Evolutionary conservation across 2,797 vertebrate genomes (phyloP).

Genomic region (Crocodylus rhombifer): DNA sequence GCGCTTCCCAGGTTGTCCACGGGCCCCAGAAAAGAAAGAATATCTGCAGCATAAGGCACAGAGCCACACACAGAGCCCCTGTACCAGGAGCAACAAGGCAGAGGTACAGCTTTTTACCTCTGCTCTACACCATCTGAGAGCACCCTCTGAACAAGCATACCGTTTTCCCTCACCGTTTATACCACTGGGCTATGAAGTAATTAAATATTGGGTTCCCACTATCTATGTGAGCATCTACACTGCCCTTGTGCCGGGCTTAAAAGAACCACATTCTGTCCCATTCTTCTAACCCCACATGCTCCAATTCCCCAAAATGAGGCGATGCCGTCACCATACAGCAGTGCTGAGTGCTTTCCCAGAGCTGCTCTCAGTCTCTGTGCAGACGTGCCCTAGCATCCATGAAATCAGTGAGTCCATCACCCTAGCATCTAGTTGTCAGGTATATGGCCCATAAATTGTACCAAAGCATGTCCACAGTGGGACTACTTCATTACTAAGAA

Average conservation of each 20-base stretch:
- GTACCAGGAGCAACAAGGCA: neutral
- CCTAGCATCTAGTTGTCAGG: neutral
- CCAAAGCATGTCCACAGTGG: neutral
- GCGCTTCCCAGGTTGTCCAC: neutral
- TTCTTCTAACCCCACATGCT: too few relatives aligned
- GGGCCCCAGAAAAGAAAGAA: neutral
- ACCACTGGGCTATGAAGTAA: neutral
- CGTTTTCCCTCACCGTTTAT: neutral
- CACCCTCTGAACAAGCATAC: neutral
- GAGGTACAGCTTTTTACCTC: neutral
- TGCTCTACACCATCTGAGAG: neutral
- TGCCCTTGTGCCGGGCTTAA: too few relatives aligned
- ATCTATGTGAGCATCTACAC: too few relatives aligned
- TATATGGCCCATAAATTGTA: slow-evolving; percentile 5
- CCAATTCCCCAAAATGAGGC: too few relatives aligned
- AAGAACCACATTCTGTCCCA: too few relatives aligned
- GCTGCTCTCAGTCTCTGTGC: too few relatives aligned
- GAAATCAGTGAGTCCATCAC: neutral
- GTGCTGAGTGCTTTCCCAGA: too few relatives aligned
- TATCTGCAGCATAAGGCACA: neutral
- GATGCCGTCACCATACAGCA: too few relatives aligned
- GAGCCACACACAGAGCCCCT: neutral
- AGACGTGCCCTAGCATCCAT: too few relatives aligned
- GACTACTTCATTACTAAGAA: neutral
- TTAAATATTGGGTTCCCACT: neutral